Percentiles rank a stretch among this genome's conserved stretches.
Evolutionary conservation across 1,140 invertebrate genomes (phyloP).

Genomic region (Apis dorsata): DNA sequence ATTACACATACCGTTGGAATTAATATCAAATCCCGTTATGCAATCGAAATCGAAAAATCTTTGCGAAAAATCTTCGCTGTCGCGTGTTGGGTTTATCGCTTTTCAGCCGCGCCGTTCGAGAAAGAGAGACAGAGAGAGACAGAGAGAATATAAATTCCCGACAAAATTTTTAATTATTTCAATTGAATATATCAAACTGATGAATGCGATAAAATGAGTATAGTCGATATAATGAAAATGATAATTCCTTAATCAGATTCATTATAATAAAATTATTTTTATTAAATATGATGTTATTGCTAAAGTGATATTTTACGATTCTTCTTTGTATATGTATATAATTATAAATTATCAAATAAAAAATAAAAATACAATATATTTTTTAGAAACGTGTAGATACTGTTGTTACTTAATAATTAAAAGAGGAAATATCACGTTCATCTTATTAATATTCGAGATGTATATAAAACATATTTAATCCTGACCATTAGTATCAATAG

Average conservation of each 20-base stretch:
- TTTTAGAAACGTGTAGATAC: too few relatives aligned
- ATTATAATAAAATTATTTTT: slow-evolving; percentile 19
- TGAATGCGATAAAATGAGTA: not conserved
- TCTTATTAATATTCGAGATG: slow-evolving; percentile 33
- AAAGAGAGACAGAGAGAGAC: too few relatives aligned
- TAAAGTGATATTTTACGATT: slow-evolving; percentile 14
- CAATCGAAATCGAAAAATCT: too few relatives aligned
- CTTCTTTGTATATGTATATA: not conserved
- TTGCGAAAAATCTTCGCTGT: too few relatives aligned
- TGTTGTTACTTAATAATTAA: slow-evolving; percentile 43
- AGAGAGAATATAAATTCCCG: not conserved
- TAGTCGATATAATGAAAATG: not conserved
- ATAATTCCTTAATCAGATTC: not conserved
- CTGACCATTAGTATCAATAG: not conserved
- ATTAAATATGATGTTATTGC: slow-evolving; percentile 32
- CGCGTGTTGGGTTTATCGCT: not conserved
- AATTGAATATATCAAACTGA: not conserved
- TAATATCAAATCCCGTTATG: not conserved
- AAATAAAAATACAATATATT: not conserved
- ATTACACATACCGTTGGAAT: not conserved
- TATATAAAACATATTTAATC: not conserved
- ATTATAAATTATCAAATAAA: slow-evolving; percentile 22
- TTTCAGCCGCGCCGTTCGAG: not conserved
- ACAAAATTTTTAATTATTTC: not conserved
- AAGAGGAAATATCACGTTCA: slow-evolving; percentile 11